Base-by-base conservation (phyloP, 2,113 vertebrate genomes). In the Anseranas semipalmata region DNA sequence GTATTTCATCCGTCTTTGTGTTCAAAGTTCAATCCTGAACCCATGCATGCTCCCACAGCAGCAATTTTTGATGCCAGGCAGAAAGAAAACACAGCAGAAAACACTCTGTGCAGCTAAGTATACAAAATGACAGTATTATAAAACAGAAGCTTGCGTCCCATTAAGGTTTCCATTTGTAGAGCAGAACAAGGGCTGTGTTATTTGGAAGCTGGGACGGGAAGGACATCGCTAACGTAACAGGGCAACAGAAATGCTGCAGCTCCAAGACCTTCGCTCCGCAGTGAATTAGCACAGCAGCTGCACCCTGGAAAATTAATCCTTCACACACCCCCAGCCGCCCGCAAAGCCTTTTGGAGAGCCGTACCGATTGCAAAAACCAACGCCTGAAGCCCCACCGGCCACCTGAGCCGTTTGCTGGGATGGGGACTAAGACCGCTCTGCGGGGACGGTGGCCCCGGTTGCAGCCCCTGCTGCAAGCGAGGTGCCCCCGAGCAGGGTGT, bases 241-340 rank as follows among this genome's bases (percentile, higher is more conserved):
- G 59, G 37, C 5, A 46, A 81, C 37, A 85, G 76, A 95, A 93
- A 68, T 0, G 41, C 93, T 80, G 82, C 3, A 62, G 63, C 62
- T 93, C 68, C 59, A 76, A 78, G 90, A 70, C 50, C 75, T 73
- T 56, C 0, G 0, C 87, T 66, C 12, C 30, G 25, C 75, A 52
- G 55, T 77, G 52, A 91, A 90, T 96, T 85, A 90, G 93, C 85
- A 85, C 72, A 89, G 85, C 92, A 96, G 93, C 90, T 96, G 95
- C 68, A 88, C 63, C 92, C 92, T 55, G 79, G 75, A 85, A 90
- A 86, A 95, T 59, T n/a, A 77, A 63, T 85, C 86, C 46, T 59
- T 63, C 72, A 71, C 56, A 53, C 77, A 68, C 56, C 48, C 11
- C 12, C 35, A 62, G 65, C 82, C 12, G 58, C 66, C 66, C 2